Evolutionary conservation across 2,888 invertebrate genomes (phyloP), one percentile per base, ranked within the genome.

Genomic region (Drosophila paranaensis): DNA sequence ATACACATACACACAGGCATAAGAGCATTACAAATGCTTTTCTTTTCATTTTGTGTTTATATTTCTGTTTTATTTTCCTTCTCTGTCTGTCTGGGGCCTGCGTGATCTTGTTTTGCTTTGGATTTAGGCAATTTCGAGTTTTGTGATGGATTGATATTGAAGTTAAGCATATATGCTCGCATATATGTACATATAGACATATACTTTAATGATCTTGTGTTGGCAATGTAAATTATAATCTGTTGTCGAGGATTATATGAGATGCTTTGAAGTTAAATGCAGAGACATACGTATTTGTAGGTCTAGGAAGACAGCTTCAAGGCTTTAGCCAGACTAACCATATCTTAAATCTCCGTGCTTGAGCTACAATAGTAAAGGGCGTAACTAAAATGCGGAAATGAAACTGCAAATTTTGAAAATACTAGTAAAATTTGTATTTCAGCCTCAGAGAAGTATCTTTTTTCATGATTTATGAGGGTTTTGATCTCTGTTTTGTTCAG

Each of bases 11-110:
- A 50, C 11, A 50, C 11, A 16, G 6, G 46, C 55, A 58, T 68
- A 79, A 82, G 65, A 54, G 75, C 79, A 84, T 81, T 74, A 83
- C 89, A 87, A 81, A 90, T 89, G 88, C 62, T 85, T 90, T 85
- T 82, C 73, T 76, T 87, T 89, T 71, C 78, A 75, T 77, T 80
- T 88, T 72, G 65, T 73, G 71, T 82, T 88, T 90, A 74, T 88
- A 74, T 71, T 82, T 82, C 54, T 48, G 62, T 60, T 62, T 67
- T 42, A 55, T 33, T 40, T 43, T 57, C 40, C 60, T 50, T 60
- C 35, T 53, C 66, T 66, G 42, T 61, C 51, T 66, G 53, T 72
- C 66, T 66, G 76, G 79, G 79, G 67, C 71, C 60, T 60, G 82
- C 82, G 85, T 88, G 90, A 90, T 84, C 87, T 88, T 71, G 86